phyloP scores from a whole-genome alignment of 2,888 invertebrate genomes.

The Gastracanthus pulcherrimus region DNA sequence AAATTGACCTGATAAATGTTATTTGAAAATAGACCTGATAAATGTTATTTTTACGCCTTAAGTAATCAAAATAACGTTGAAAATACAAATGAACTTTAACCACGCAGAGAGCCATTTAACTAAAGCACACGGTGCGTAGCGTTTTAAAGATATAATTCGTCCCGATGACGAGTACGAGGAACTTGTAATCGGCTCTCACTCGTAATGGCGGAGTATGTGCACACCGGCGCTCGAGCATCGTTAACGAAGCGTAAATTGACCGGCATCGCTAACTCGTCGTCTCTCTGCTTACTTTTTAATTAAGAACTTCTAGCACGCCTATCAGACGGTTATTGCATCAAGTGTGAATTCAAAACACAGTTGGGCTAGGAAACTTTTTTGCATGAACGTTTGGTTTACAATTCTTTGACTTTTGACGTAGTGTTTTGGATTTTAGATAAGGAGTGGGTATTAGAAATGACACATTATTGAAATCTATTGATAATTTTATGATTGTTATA shows the following conservation, averaged over 20 bases:
- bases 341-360: neutral
- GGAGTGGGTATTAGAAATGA: too few species aligned
- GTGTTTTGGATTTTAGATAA: too few species aligned
- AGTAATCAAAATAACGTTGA: neutral
- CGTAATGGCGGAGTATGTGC: conserved; percentile 13
- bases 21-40: too few species aligned
- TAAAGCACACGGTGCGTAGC: neutral
- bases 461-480: too few species aligned
- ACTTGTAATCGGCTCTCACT: conserved; percentile 35
- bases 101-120: neutral
- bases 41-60: too few species aligned
- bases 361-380: neutral
- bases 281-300: conserved; percentile 36
- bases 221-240: neutral
- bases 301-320: conserved; percentile 3
- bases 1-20: too few species aligned
- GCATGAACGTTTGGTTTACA: neutral
- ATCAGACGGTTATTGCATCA: neutral
- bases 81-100: neutral
- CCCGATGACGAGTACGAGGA: neutral
- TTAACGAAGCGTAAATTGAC: conserved; percentile 36
- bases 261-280: conserved; percentile 6
- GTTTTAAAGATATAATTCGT: neutral
- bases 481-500: too few species aligned
- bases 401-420: neutral